Base-by-base conservation (phyloP, 2,113 vertebrate species). In the Strix uralensis region DNA sequence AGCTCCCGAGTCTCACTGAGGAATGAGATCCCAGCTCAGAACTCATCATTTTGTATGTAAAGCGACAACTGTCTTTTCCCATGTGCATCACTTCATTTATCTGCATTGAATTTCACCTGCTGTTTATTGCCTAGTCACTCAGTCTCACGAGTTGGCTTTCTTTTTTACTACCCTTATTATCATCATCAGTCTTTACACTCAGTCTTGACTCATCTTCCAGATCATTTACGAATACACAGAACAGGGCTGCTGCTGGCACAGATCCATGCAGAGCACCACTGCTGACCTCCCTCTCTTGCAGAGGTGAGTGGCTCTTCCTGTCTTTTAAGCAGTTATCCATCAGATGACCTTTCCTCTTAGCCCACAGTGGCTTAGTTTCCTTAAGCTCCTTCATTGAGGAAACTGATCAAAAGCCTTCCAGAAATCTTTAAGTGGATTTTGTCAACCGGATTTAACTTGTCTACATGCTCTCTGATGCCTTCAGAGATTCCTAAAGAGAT, bases 391-490 rank as follows among this genome's bases (percentile, higher is more conserved):
- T 69, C 15, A 1, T 4, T 22, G 47, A 81, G 26, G 29, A 67
- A 78, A 58, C 42, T 18, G 65, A 93, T 79, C 82, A 88, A 88
- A 94, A 85, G 62, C 81, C 40, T 87, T 54, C 81, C 44, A 75
- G 75, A 77, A 86, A 83, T 19, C 34, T 42, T 42, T 75, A 87
- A 91, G 73, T 70, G 78, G 73, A 87, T 95, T 94, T 89, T 91
- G 17, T 63, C 73, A 67, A 62, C n/a, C 44, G 73, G 73, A 87
- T 93, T 96, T 94, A 85, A 65, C 78, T 90, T n/a, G 55, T 71
- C 78, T 79, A 78, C 59, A n/a, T 0, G 0, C 22, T 58, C 65
- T 40, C 84, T 32, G 84, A 86, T 71, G 70, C 69, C 61, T 85
- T 74, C 81, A 71, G 67, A 81, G 81, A 85, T 84, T 62, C 55